These are phyloP conservation scores for Danionella dracula DNA, from an alignment of 2,797 vertebrate genomes.

Conservation along the genomic window DNA sequence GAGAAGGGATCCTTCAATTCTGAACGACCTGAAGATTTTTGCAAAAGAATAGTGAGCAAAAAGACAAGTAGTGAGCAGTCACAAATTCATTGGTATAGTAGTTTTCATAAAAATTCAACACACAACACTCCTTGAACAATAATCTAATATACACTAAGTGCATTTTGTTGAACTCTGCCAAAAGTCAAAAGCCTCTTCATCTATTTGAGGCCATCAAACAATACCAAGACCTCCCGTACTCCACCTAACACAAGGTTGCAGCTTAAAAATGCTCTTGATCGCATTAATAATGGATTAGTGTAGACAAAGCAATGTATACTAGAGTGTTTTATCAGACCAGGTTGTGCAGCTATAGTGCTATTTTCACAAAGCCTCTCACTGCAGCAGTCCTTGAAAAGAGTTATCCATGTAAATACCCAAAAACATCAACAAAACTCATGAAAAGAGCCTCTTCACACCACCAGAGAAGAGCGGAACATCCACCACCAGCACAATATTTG, in stretches of 20 bases:
- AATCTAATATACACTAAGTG: slow-evolving; percentile 33
- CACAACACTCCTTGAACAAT: slow-evolving; percentile 17
- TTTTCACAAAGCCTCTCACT: background rate
- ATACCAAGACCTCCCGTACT: background rate
- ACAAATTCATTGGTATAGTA: no score
- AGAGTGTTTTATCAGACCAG: slow-evolving; percentile 1
- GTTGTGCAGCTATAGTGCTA: background rate
- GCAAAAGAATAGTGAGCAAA: no score
- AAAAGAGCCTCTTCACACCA: background rate
- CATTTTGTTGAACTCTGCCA: slow-evolving; percentile 18
- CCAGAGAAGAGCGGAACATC: background rate
- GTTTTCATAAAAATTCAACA: slow-evolving; percentile 33
- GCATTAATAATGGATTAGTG: slow-evolving; percentile 35
- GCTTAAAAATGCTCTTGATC: slow-evolving; percentile 20
- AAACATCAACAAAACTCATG: background rate
- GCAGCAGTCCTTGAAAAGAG: background rate
- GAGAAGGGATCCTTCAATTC: no score
- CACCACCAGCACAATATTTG: background rate
- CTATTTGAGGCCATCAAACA: background rate
- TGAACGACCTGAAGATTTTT: no score
- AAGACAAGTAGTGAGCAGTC: no score
- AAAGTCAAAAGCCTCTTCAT: background rate
- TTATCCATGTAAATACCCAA: background rate
- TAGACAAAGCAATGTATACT: background rate
- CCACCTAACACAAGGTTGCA: slow-evolving; percentile 9